These are phyloP conservation scores for Platalea minor DNA, from an alignment of 2,797 vertebrate species.

Conservation along the genomic window DNA sequence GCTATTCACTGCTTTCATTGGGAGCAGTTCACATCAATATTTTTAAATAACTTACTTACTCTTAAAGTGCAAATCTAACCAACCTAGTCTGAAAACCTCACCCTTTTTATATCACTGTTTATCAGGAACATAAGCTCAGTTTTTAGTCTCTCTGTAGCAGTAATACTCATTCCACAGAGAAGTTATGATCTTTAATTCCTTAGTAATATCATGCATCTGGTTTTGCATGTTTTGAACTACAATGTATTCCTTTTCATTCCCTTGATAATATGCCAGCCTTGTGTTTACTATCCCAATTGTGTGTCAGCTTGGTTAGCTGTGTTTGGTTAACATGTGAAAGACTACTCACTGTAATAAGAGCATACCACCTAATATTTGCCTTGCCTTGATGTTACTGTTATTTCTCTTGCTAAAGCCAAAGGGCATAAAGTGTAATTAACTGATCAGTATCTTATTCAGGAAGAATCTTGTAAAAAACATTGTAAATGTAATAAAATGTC, in stretches of 20 bases:
- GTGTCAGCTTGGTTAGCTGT: neutral
- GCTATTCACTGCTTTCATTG: neutral
- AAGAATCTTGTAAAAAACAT: neutral
- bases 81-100: neutral
- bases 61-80: neutral
- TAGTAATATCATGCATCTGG: neutral
- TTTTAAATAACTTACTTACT: neutral
- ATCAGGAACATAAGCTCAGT: neutral
- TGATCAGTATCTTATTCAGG: neutral
- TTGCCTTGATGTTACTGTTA: neutral
- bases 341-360: neutral
- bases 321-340: neutral
- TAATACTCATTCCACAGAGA: neutral
- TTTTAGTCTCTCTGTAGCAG: neutral
- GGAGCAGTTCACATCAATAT: neutral
- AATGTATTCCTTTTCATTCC: neutral
- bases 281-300: neutral
- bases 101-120: neutral
- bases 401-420: neutral
- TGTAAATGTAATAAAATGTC: neutral
- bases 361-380: neutral
- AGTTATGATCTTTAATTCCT: neutral
- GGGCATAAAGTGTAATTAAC: neutral
- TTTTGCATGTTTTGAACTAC: neutral
- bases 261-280: neutral